phyloP scores from a whole-genome alignment of 2,113 vertebrate genomes.

The Gnathonemus echidnorhynchus region DNA sequence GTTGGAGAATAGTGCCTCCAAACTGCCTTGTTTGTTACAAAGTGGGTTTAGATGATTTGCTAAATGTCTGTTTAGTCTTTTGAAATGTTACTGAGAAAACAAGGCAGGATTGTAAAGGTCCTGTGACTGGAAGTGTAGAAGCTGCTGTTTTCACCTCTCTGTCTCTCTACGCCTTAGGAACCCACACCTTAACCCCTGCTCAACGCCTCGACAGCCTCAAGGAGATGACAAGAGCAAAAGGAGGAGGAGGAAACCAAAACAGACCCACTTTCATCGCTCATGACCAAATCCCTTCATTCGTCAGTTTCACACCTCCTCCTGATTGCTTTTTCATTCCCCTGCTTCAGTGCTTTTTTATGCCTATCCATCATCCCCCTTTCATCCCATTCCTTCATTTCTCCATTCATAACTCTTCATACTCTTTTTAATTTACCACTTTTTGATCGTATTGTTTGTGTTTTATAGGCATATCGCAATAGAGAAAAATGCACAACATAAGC shows the following conservation, averaged over 20 bases:
- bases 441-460: background rate
- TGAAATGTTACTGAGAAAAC: background rate
- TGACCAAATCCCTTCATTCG: background rate
- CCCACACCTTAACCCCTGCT: slow-evolving; percentile 72
- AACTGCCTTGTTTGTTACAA: too few relatives aligned
- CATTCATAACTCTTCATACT: background rate
- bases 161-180: slow-evolving; percentile 49
- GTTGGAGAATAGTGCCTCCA: too few relatives aligned
- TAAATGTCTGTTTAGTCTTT: background rate
- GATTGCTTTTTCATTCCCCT: background rate
- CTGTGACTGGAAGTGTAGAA: background rate
- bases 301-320: background rate
- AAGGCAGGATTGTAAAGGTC: background rate
- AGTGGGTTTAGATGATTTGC: background rate
- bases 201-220: slow-evolving; percentile 73
- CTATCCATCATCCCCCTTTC: background rate
- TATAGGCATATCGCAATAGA: background rate
- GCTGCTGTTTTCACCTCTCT: background rate
- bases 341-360: background rate
- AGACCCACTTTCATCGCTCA: slow-evolving; percentile 24
- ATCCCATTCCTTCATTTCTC: background rate
- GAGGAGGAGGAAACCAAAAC: slow-evolving; percentile 57
- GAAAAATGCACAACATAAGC: background rate
- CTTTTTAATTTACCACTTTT: background rate
- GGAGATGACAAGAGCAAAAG: slow-evolving; percentile 66